Evolutionary conservation across 2,888 invertebrate species (phyloP), one percentile per base, ranked within the genome.

Genomic region (Dioctria linearis): DNA sequence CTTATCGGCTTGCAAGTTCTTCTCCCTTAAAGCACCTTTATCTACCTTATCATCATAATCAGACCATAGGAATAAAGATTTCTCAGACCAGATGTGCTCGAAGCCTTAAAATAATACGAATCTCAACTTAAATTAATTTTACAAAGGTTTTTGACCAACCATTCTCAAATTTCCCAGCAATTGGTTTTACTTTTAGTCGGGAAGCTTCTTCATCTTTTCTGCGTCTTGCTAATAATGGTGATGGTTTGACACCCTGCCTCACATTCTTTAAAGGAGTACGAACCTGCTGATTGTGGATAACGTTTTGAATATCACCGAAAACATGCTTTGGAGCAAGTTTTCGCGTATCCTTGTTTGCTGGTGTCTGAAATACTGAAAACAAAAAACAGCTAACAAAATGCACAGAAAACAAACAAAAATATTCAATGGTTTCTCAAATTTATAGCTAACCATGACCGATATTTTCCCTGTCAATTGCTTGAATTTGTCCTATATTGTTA

Each of bases 251-350:
- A 4, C 25, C 6, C n/a, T 40, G 42, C n/a, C 13, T 3, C 13
- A 6, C 13, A 13, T n/a, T 13, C 8, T 59, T 61, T 9, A 59
- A 9, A 6, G 43, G 43, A n/a, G 75, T 46, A 54, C 43, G 13
- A n/a, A 11, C 39, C 9, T 42, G 49, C 40, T 79, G 51, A 9
- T 79, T 69, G 11, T 79, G 79, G 6, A 79, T 61, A 6, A 79
- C 79, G 71, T 79, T 79, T 49, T 69, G n/a, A 5, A 79, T 37
- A n/a, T 79, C 79, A 4, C 79, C 71, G 46, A 79, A 63, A 6
- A 59, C 79, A 0, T 69, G 59, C 13, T 79, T 79, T 5, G 39
- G 54, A 11, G 11, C 57, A 39, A 57, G n/a, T 8, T 71, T 71
- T 11, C 71, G 71, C 6, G 40, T 57, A 57, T 71, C 46, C 51